Evolutionary conservation across 2,888 invertebrate species (phyloP).

Genomic region (Megamerina dolium): DNA sequence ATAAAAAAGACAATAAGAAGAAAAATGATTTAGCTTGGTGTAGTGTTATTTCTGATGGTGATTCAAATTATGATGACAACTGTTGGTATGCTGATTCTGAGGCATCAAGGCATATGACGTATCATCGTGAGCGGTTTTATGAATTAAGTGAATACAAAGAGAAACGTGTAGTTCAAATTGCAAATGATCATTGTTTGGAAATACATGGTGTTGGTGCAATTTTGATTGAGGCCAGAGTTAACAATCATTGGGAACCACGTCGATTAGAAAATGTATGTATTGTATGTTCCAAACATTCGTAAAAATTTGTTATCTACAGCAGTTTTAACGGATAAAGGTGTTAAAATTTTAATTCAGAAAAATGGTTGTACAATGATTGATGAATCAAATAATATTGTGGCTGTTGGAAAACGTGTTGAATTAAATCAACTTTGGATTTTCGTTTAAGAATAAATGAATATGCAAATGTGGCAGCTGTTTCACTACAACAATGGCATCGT

Average conservation of each 20-base stretch:
- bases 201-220: conserved; percentile 5
- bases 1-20: background rate
- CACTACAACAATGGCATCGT: background rate
- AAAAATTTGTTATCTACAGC: conserved; percentile 19
- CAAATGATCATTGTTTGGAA: background rate
- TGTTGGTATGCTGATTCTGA: conserved; percentile 1
- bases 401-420: background rate
- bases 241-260: conserved; percentile 5
- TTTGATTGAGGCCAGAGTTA: conserved; percentile 10
- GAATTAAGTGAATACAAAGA: conserved; percentile 3
- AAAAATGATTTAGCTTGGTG: conserved; percentile 1
- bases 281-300: conserved; percentile 15
- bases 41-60: background rate
- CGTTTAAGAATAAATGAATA: conserved; percentile 4
- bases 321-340: background rate
- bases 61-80: background rate
- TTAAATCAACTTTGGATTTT: conserved; percentile 5
- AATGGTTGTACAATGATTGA: conserved; percentile 1
- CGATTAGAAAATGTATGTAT: conserved; percentile 12
- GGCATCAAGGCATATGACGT: conserved; percentile 12
- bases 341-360: conserved; percentile 2
- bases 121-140: conserved; percentile 11
- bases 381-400: background rate
- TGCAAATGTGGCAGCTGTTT: conserved; percentile 2
- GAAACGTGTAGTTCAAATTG: background rate